Evolutionary conservation across 1,140 invertebrate species (phyloP).

Genomic region (Brachionus calyciflorus): DNA sequence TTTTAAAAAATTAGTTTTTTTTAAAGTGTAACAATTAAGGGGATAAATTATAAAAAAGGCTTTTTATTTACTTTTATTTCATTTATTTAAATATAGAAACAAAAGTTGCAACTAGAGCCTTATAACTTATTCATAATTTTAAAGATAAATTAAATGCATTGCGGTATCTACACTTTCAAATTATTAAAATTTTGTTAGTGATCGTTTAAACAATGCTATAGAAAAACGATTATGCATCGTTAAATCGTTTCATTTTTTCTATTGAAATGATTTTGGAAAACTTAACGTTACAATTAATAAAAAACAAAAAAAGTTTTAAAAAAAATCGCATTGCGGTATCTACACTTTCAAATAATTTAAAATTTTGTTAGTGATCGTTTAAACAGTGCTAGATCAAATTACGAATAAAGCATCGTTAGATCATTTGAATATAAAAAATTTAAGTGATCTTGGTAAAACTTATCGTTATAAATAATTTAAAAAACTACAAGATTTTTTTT

Average conservation of each 20-base stretch:
- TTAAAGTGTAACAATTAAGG: constrained; percentile 11
- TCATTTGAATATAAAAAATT: constrained; percentile 35
- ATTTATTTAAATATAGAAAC: background rate
- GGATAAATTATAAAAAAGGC: constrained; percentile 15
- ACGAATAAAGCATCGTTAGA: constrained; percentile 46
- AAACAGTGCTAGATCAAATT: constrained; percentile 40
- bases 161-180: constrained; percentile 46
- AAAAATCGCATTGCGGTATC: constrained; percentile 47
- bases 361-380: constrained; percentile 46
- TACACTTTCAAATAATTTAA: constrained; percentile 33
- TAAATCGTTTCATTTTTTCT: constrained; percentile 19
- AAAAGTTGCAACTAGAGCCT: constrained; percentile 31
- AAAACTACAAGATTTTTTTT: too few species aligned
- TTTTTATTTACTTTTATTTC: constrained; percentile 26
- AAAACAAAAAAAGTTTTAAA: too few species aligned
- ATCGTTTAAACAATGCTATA: constrained; percentile 47
- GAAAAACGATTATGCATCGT: constrained; percentile 29
- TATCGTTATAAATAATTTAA: constrained; percentile 49
- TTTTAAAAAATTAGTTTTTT: background rate
- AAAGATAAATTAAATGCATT: too few species aligned
- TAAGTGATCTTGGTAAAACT: constrained; percentile 26
- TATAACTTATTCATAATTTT: background rate
- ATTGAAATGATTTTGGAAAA: constrained; percentile 37
- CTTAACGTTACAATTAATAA: constrained; percentile 28
- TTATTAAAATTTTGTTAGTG: constrained; percentile 29